phyloP scores from a whole-genome alignment of 2,888 invertebrate genomes.

The Drosophila longiperda region DNA sequence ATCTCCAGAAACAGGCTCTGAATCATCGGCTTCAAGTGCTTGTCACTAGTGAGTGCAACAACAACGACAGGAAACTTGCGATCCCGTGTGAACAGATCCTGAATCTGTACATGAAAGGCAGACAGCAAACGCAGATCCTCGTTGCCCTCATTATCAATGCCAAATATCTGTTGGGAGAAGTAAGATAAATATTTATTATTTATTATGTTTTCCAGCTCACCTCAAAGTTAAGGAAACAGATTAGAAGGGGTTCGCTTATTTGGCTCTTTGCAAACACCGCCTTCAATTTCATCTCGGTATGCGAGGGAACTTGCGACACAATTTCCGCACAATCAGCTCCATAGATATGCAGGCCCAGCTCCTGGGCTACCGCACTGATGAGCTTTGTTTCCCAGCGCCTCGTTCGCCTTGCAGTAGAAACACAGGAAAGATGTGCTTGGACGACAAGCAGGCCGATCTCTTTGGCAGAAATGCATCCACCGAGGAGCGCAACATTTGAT shows the following conservation, averaged over 20 bases:
- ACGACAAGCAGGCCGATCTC: constrained; percentile 82
- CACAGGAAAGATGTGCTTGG: constrained; percentile 86
- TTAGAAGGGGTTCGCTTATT: constrained; percentile 90
- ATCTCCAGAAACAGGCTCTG: constrained; percentile 90
- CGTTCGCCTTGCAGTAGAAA: constrained; percentile 89
- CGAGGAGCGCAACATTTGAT: constrained; percentile 87
- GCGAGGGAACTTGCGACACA: constrained; percentile 91
- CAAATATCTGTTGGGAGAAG: constrained; percentile 88
- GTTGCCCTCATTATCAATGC: constrained; percentile 91
- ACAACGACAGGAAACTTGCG: constrained; percentile 89
- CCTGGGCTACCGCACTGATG: constrained; percentile 86
- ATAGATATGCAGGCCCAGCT: constrained; percentile 89
- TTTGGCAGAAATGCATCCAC: constrained; percentile 88
- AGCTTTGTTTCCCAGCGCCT: constrained; percentile 89
- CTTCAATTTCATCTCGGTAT: constrained; percentile 92
- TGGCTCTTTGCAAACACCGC: constrained; percentile 89
- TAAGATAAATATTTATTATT: neutral
- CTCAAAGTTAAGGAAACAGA: constrained; percentile 87
- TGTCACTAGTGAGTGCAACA: constrained; percentile 89
- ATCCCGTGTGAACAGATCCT: constrained; percentile 88
- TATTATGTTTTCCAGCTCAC: constrained; percentile 46
- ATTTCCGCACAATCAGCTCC: constrained; percentile 91
- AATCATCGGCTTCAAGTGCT: constrained; percentile 88
- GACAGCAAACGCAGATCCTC: constrained; percentile 90
- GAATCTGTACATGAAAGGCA: constrained; percentile 88